Evolutionary conservation across 2,113 vertebrate genomes (phyloP).

Genomic region (Antechinus stuartii): DNA sequence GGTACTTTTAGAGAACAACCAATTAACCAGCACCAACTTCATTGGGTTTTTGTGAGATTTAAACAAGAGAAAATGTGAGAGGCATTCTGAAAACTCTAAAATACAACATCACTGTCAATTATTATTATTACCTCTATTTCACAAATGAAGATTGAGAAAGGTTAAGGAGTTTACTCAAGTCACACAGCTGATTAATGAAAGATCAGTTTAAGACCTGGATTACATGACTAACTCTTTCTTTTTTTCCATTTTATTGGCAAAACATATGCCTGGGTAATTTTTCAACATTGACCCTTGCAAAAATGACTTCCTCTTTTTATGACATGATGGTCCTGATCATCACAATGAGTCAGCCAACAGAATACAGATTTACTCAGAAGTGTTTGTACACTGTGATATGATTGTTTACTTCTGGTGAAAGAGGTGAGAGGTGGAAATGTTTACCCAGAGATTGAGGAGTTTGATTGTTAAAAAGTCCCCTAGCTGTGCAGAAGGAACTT

Average conservation of each 20-base stretch:
- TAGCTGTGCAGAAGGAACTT: neutral
- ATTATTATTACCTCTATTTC: neutral
- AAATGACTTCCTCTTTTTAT: neutral
- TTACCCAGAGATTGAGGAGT: neutral
- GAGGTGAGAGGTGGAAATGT: neutral
- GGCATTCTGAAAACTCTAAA: neutral
- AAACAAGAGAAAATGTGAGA: neutral
- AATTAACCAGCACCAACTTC: neutral
- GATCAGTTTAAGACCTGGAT: neutral
- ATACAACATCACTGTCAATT: neutral
- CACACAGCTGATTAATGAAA: neutral
- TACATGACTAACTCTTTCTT: neutral
- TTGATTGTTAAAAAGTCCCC: neutral
- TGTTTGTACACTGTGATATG: neutral
- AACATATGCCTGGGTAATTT: too few relatives aligned
- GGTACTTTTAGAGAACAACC: too few relatives aligned
- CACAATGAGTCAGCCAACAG: neutral
- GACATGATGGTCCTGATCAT: neutral
- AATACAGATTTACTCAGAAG: neutral
- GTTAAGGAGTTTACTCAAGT: neutral
- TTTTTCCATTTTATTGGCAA: too few relatives aligned
- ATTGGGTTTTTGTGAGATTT: neutral
- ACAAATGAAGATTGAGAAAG: neutral
- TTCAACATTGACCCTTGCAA: too few relatives aligned
- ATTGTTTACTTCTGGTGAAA: neutral